Evolutionary conservation across 2,888 invertebrate genomes (phyloP).

Genomic region (Caprella mutica): DNA sequence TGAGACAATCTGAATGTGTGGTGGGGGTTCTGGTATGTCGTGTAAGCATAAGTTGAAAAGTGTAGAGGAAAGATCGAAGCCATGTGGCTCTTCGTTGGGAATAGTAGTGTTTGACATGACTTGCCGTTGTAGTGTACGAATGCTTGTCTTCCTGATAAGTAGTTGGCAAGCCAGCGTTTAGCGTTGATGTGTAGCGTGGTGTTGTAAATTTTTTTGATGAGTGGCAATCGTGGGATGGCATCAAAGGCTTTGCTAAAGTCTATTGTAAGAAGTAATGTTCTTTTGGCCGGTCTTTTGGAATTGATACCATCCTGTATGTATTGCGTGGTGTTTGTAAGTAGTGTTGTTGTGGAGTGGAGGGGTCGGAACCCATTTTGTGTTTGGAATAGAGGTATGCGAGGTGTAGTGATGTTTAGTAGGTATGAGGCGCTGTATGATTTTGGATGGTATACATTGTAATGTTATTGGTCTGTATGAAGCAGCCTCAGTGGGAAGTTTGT

Average conservation of each 20-base stretch:
- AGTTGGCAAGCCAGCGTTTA: constrained; percentile 29
- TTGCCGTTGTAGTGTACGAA: constrained; percentile 34
- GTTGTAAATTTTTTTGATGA: too few species aligned
- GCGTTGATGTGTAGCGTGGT: constrained; percentile 32
- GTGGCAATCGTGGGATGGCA: constrained; percentile 37
- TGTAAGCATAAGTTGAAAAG: constrained; percentile 35
- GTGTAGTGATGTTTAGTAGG: background rate
- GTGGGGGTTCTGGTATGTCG: constrained; percentile 36
- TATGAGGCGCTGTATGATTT: constrained; percentile 35
- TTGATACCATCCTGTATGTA: constrained; percentile 36
- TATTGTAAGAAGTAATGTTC: constrained; percentile 36
- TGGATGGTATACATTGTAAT: constrained; percentile 35
- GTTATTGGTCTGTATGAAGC: constrained; percentile 36
- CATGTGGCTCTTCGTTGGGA: constrained; percentile 37
- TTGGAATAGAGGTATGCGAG: constrained; percentile 16
- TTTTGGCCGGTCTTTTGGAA: constrained; percentile 21
- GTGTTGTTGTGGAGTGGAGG: constrained; percentile 37
- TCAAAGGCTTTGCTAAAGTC: constrained; percentile 39
- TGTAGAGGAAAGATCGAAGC: constrained; percentile 34
- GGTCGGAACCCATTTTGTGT: constrained; percentile 38
- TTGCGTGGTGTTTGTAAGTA: constrained; percentile 36
- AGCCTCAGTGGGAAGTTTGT: constrained; percentile 29
- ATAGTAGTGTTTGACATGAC: constrained; percentile 14
- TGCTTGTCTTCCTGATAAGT: constrained; percentile 35
- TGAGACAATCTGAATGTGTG: constrained; percentile 16